Conservation (phyloP, 2,113 vertebrate genomes). For the Pseudopodoces humilis region DNA sequence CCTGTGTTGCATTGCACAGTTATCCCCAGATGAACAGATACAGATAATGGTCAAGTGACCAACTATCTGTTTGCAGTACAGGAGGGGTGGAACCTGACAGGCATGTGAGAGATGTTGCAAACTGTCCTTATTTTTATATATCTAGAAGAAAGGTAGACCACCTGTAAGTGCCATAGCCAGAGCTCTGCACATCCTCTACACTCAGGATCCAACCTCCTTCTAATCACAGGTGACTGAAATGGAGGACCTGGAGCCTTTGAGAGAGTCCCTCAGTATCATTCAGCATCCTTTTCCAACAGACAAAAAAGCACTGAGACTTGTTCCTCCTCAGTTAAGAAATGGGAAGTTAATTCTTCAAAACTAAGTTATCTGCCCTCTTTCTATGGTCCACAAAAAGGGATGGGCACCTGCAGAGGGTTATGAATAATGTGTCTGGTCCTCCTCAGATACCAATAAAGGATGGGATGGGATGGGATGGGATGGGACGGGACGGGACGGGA, state of each 20-base stretch:
- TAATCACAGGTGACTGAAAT: not conserved
- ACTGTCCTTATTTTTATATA: not conserved
- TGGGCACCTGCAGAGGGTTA: not conserved
- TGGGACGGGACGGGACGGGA: not conserved
- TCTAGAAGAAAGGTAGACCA: not conserved
- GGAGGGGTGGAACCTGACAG: not conserved
- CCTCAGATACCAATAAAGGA: not conserved
- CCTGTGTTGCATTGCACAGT: too few relatives aligned
- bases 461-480: not conserved
- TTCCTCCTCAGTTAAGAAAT: not conserved
- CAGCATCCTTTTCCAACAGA: not conserved
- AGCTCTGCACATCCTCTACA: not conserved
- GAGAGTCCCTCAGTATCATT: not conserved
- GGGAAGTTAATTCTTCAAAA: not conserved
- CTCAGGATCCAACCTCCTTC: not conserved
- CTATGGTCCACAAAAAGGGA: not conserved
- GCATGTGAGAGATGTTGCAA: not conserved
- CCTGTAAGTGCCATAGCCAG: not conserved
- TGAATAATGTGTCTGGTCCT: not conserved
- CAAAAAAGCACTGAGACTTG: not conserved
- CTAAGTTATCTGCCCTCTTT: not conserved
- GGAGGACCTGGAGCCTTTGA: not conserved
- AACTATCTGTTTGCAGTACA: not conserved
- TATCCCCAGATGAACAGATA: not conserved
- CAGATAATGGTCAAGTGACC: accelerated